phyloP scores from a whole-genome alignment of 2,888 invertebrate genomes.

The Rhynchonema sp. region DNA sequence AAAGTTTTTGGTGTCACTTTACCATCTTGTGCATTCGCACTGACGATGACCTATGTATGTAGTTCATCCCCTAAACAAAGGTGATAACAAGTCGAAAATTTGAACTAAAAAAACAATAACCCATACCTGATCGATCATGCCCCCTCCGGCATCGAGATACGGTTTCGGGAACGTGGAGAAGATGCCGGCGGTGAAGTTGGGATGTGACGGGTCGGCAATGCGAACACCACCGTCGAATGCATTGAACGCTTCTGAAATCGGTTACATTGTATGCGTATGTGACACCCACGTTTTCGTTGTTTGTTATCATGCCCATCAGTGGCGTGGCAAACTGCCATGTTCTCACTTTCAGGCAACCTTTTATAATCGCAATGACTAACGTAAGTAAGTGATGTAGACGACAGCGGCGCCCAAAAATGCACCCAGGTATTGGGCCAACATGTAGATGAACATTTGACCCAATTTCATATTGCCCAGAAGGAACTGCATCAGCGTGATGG shows the following conservation, averaged over 20 bases:
- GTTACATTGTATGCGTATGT: no score
- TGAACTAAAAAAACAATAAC: background rate
- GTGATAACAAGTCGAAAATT: background rate
- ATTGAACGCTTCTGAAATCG: conserved; percentile 25
- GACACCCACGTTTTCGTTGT: no score
- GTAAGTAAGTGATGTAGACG: conserved; percentile 7
- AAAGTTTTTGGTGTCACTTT: no score
- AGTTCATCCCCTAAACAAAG: no score
- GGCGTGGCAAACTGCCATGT: no score
- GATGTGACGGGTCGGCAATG: conserved; percentile 11
- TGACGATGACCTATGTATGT: no score
- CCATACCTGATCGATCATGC: conserved; percentile 35
- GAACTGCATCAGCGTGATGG: background rate
- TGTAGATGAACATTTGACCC: background rate
- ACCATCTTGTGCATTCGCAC: no score
- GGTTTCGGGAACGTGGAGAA: conserved; percentile 37
- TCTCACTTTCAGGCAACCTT: background rate
- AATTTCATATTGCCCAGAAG: background rate
- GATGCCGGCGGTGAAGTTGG: conserved; percentile 35
- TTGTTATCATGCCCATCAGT: no score
- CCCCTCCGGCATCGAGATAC: conserved; percentile 30
- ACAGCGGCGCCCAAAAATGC: background rate
- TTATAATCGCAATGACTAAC: background rate
- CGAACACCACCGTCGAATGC: conserved; percentile 30
- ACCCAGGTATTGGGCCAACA: background rate